Evolutionary conservation across 2,797 vertebrate genomes (phyloP), one percentile per base, ranked within the genome.

Genomic region (Acanthurus tractus): DNA sequence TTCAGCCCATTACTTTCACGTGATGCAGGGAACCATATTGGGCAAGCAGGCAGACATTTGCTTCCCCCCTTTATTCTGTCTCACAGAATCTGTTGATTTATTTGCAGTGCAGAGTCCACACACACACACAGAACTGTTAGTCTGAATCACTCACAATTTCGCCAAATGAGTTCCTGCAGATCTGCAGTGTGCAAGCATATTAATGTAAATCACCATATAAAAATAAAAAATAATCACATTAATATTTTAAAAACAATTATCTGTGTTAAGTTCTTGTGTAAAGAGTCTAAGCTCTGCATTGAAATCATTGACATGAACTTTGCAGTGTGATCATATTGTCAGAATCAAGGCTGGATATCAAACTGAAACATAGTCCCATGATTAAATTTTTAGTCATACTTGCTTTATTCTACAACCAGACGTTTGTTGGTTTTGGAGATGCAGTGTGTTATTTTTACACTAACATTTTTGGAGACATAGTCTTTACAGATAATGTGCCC

Each of bases 141-240:
- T 20, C 15, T 63, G 45, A 82, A 73, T 76, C 63, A 54, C 54
- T 58, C 62, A 54, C 57, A 70, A n/a, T 77, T 65, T 59, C 65
- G 67, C 62, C 61, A 59, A 81, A 84, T 74, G 76, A 82, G 63
- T 67, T 81, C 67, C 63, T 82, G 72, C 58, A 56, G 74, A 73
- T 38, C 76, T 63, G 74, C 80, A 87, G 70, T 40, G n/a, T n/a
- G n/a, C n/a, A n/a, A 34, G 29, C 29, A 34, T 34, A 34, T 34
- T 34, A 34, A 34, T 6, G 29, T 34, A 34, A 34, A 34, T 34
- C 29, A 34, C 29, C 29, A 34, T 34, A 34, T 34, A 34, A 34
- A 29, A 6, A 34, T 34, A 34, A 34, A 34, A 7, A 34, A 34
- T 34, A 7, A 34, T 34, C 6, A 34, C 29, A 34, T 34, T 34